phyloP scores from a whole-genome alignment of 2,888 invertebrate species.

The Fragum whitleyi region DNA sequence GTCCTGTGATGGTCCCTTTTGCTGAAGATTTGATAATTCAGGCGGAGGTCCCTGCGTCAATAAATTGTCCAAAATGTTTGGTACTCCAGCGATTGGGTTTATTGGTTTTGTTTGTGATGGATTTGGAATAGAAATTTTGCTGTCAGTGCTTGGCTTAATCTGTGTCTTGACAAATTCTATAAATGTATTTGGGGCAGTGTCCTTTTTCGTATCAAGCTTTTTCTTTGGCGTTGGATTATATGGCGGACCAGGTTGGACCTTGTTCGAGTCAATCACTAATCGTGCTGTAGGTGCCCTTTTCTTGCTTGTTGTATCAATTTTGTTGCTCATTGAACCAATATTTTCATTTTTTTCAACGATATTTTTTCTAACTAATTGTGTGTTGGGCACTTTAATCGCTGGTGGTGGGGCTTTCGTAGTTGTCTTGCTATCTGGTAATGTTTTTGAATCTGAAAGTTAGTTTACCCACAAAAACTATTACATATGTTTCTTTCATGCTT shows the following conservation, averaged over 20 bases:
- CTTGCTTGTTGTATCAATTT: background rate
- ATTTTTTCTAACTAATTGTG: background rate
- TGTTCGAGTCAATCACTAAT: background rate
- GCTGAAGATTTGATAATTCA: no score
- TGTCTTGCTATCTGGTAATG: background rate
- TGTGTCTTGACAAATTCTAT: background rate
- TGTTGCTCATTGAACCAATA: background rate
- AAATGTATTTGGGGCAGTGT: background rate
- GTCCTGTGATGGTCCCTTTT: background rate
- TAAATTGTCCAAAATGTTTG: background rate
- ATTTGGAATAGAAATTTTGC: background rate
- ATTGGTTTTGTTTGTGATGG: background rate
- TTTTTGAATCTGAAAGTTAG: constrained; percentile 4
- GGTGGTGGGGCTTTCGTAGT: background rate
- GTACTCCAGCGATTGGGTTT: background rate
- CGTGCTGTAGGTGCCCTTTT: background rate
- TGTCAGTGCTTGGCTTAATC: background rate
- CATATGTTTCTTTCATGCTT: no score
- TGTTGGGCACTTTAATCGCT: background rate
- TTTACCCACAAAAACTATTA: background rate
- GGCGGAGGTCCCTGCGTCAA: background rate
- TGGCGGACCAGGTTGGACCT: background rate
- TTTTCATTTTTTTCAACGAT: background rate
- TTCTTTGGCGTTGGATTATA: background rate
- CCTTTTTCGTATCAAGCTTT: background rate